A percentile compares a stretch with the other conserved stretches of the same genome.
These are phyloP conservation scores for Didymodactylos carnosus DNA, from an alignment of 2,888 invertebrate species.

Conservation along the genomic window DNA sequence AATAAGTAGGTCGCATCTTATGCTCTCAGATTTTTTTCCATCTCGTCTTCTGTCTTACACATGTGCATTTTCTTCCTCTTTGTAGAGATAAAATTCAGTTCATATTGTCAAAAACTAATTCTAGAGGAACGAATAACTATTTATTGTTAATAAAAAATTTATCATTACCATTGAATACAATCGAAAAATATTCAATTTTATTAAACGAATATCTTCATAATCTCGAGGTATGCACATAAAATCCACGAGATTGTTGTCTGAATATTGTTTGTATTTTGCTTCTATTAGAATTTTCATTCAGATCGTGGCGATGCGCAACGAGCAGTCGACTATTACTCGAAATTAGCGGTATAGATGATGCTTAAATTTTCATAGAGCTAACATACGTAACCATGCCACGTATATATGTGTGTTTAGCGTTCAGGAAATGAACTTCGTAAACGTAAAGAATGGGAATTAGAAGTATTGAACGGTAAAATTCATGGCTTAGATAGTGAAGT, in stretches of 20 bases:
- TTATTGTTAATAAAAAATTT: constrained; percentile 57
- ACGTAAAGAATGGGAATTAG: constrained; percentile 12
- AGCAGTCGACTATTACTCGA: constrained; percentile 8
- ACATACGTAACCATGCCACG: no score
- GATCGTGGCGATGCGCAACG: constrained; percentile 13
- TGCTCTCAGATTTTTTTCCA: no score
- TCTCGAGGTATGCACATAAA: no score
- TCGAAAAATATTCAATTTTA: constrained; percentile 68
- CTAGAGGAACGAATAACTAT: neutral
- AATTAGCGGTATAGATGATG: constrained; percentile 3
- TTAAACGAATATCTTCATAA: constrained; percentile 49
- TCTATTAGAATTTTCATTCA: constrained; percentile 4
- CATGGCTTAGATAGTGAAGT: neutral
- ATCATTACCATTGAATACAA: constrained; percentile 76
- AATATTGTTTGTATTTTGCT: neutral
- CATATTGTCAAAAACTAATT: neutral
- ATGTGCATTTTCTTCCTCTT: neutral
- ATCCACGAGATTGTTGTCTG: no score
- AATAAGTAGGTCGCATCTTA: constrained; percentile 50
- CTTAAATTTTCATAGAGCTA: no score
- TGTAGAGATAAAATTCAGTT: neutral
- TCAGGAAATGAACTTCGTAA: neutral
- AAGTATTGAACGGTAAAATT: neutral
- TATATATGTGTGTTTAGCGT: neutral
- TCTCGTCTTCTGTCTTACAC: no score